phyloP scores from a whole-genome alignment of 2,888 invertebrate species.

The Polydrusus pterygomalis region DNA sequence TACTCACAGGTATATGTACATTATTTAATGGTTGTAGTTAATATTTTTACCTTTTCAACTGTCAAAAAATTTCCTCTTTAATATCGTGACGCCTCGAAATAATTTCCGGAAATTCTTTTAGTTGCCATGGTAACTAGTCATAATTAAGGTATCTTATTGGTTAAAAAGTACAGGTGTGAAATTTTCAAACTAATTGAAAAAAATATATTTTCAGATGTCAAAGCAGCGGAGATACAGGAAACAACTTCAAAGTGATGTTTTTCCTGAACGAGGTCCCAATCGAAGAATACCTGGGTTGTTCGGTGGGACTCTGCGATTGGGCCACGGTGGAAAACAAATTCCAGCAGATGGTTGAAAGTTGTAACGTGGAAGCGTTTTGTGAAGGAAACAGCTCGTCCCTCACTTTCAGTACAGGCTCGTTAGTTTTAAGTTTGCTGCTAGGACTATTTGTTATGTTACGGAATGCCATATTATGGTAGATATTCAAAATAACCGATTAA shows the following conservation, averaged over 20 bases:
- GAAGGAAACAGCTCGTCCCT: slow-evolving; percentile 62
- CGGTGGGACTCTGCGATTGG: slow-evolving; percentile 87
- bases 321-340: slow-evolving; percentile 78
- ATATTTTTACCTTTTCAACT: too few species aligned
- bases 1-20: too few species aligned
- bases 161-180: too few species aligned
- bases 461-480: too few species aligned
- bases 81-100: too few species aligned
- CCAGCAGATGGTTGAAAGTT: slow-evolving; percentile 74
- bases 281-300: slow-evolving; percentile 77
- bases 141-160: too few species aligned
- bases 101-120: too few species aligned
- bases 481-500: too few species aligned
- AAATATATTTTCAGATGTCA: slow-evolving; percentile 34
- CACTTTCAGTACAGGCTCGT: not conserved
- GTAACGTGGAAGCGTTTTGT: slow-evolving; percentile 76
- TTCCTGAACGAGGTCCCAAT: slow-evolving; percentile 83
- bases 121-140: too few species aligned
- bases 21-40: too few species aligned
- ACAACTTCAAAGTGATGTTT: slow-evolving; percentile 77
- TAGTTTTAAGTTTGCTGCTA: not conserved
- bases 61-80: too few species aligned
- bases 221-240: slow-evolving; percentile 36
- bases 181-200: too few species aligned
- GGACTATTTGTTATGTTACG: not conserved